Conservation (phyloP, 2,888 invertebrate species). For the Eilema caniola region DNA sequence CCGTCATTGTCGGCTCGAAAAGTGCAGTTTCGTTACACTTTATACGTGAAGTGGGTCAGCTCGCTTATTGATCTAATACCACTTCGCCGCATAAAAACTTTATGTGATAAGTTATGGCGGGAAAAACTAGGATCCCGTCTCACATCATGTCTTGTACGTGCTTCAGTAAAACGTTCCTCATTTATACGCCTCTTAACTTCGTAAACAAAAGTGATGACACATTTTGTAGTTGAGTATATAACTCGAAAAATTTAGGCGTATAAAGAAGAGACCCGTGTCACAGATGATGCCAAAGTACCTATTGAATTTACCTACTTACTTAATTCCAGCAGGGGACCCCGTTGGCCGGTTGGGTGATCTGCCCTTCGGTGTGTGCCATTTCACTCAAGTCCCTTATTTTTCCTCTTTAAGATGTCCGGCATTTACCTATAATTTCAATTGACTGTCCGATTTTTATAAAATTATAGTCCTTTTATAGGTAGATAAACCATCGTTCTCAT, state of each 20-base stretch:
- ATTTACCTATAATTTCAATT: too few species aligned
- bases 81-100: conserved; percentile 44
- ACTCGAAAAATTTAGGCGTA: not conserved
- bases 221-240: not conserved
- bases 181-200: conserved; percentile 4
- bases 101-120: conserved; percentile 45
- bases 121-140: conserved; percentile 27
- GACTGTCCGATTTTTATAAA: not conserved
- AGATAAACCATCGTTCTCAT: too few species aligned
- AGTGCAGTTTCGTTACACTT: conserved; percentile 62
- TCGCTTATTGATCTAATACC: conserved; percentile 65
- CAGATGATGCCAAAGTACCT: not conserved
- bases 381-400: too few species aligned
- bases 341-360: too few species aligned
- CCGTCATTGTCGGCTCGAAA: conserved; percentile 36
- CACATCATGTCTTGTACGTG: conserved; percentile 27
- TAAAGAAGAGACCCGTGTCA: not conserved
- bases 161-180: conserved; percentile 16
- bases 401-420: too few species aligned
- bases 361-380: too few species aligned
- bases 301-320: not conserved
- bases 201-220: conserved; percentile 11
- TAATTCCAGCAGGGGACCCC: too few species aligned
- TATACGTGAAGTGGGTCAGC: conserved; percentile 61
- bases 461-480: not conserved